Percentiles rank a stretch among this genome's conserved stretches.
phyloP scores from a whole-genome alignment of 2,113 vertebrate species.

The Himantopus leucocephalus region DNA sequence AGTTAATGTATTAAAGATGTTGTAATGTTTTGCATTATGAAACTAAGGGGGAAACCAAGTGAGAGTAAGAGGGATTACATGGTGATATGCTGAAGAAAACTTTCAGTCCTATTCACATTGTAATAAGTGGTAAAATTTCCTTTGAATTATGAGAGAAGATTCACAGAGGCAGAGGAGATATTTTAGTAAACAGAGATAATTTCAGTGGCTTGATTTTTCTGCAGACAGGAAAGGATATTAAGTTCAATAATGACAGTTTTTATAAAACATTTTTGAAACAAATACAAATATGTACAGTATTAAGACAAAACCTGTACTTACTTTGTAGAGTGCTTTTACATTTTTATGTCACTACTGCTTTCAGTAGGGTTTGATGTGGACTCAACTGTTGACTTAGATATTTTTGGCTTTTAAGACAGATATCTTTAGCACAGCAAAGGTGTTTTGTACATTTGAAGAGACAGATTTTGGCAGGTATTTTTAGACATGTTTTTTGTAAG shows the following conservation, averaged over 20 bases:
- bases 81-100: background rate
- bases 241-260: conserved; percentile 55
- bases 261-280: conserved; percentile 70
- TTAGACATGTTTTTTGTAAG: conserved; percentile 68
- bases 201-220: conserved; percentile 35
- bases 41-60: background rate
- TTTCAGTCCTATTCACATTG: background rate
- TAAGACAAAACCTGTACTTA: conserved; percentile 49
- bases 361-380: conserved; percentile 55
- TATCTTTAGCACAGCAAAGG: conserved; percentile 36
- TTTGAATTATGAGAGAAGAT: background rate
- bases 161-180: background rate
- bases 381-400: conserved; percentile 28
- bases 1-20: background rate
- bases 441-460: conserved; percentile 75
- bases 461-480: conserved; percentile 74
- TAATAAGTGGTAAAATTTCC: background rate
- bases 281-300: conserved; percentile 34
- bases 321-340: conserved; percentile 63
- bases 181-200: background rate
- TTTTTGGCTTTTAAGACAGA: conserved; percentile 60
- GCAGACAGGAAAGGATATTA: conserved; percentile 29
- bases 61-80: background rate
- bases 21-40: background rate
- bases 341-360: conserved; percentile 68